Base-by-base conservation (phyloP, 64 coral and sea anemone species). In the Montipora cactus region DNA sequence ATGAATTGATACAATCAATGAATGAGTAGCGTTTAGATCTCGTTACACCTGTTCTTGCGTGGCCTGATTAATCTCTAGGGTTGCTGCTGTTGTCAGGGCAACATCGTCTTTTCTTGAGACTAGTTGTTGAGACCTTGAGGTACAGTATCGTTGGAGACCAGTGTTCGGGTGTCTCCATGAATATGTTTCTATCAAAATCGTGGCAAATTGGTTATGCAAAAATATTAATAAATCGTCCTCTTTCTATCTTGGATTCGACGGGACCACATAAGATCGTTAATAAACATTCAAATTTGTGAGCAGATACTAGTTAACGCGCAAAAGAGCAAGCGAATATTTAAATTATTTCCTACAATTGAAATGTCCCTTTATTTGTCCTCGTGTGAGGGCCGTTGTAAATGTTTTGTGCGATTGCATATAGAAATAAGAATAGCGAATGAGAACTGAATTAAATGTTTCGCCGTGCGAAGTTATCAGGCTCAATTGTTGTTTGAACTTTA, bases 311-410 rank as follows among this genome's bases (percentile, higher is more conserved):
- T 9, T 71, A 45, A 76, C 1, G 74, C 12, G 7, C 4, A 16
- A 19, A 19, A 12, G 13, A 16, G 13, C 76, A 7, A 19, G 13
- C 5, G 44, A 78, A 19, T 48, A 49, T 18, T 46, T 78, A 49
- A 78, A 13, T 48, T 78, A 78, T 78, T 78, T 76, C 14, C 74
- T 14, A 76, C 2, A 78, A 78, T 48, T 48, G 76, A 78, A 78
- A 49, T 47, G 45, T 49, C 4, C 47, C 46, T 78, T 78, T 47
- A 19, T 78, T 49, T 78, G 76, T 78, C 19, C 76, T 78, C 45
- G 1, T 10, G 13, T 16, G 76, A 78, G 76, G 47, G 15, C 76
- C 16, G 7, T 78, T 78, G 76, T 78, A 78, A 44, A 49, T 50
- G 52, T 78, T 78, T 49, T 19, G 45, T 78, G 49, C 47, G 19